phyloP scores from a whole-genome alignment of 2,888 invertebrate genomes.

The Mechanitis messenoides region DNA sequence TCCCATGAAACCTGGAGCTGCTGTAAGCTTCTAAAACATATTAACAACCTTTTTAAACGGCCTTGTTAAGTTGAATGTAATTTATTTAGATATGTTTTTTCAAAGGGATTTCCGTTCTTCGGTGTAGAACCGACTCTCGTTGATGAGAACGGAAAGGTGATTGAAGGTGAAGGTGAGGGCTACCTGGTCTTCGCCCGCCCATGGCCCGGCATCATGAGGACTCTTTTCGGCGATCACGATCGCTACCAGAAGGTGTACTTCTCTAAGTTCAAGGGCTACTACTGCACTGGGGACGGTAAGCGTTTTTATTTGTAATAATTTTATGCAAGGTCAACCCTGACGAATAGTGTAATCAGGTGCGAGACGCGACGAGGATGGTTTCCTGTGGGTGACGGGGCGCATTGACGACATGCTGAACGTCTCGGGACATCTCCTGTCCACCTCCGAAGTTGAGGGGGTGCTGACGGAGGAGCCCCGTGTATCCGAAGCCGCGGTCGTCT shows the following conservation, averaged over 20 bases:
- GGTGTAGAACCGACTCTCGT: conserved; percentile 93
- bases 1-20: conserved; percentile 98
- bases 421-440: conserved; percentile 97
- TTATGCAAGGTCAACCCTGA: neutral
- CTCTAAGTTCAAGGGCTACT: conserved; percentile 96
- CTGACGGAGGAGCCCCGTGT: conserved; percentile 86
- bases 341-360: conserved; percentile 80
- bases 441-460: conserved; percentile 93
- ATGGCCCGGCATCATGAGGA: conserved; percentile 99
- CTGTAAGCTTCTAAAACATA: conserved; percentile 79
- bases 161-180: conserved; percentile 94
- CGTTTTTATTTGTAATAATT: conserved; percentile 8
- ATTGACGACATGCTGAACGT: conserved; percentile 99
- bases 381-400: conserved; percentile 96
- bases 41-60: neutral
- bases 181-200: conserved; percentile 95
- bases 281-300: conserved; percentile 97
- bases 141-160: conserved; percentile 89
- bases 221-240: conserved; percentile 92
- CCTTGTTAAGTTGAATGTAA: neutral
- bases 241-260: conserved; percentile 95
- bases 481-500: conserved; percentile 96
- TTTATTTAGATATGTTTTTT: neutral
- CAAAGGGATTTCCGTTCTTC: conserved; percentile 96
- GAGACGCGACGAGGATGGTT: conserved; percentile 93